Conservation (phyloP, 35 echinoderm and acorn worm species). For the Ophiothrix spiculata region DNA sequence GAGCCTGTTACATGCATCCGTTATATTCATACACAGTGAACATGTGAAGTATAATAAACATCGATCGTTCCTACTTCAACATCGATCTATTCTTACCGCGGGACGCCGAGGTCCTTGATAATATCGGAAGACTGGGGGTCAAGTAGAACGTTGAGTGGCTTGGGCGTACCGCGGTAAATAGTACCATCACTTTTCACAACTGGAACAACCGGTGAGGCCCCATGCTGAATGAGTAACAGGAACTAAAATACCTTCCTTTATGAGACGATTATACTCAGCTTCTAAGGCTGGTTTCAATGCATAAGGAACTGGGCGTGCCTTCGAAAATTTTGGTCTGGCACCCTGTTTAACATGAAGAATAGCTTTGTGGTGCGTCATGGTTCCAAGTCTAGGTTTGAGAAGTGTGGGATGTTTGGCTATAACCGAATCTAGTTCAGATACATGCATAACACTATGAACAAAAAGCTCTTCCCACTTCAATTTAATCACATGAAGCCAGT, state of each 20-base stretch:
- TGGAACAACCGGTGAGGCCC: conserved; percentile 45
- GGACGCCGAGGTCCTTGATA: too few species aligned
- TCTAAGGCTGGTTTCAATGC: conserved; percentile 36
- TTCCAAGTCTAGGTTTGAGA: background rate
- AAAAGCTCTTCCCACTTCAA: conserved; percentile 9
- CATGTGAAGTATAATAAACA: too few species aligned
- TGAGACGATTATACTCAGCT: conserved; percentile 4
- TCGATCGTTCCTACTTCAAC: too few species aligned
- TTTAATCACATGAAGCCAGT: conserved; percentile 12
- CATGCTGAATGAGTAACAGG: conserved; percentile 27
- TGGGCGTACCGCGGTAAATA: too few species aligned
- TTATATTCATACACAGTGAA: too few species aligned
- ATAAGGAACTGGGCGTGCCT: conserved; percentile 62
- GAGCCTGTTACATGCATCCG: too few species aligned
- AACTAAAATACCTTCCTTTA: conserved; percentile 28
- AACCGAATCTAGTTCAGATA: background rate
- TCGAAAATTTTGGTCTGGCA: conserved; percentile 31
- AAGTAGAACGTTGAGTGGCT: too few species aligned
- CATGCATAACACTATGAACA: background rate
- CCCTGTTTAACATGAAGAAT: conserved; percentile 23
- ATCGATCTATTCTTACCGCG: too few species aligned
- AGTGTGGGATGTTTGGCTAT: background rate
- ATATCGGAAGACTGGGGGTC: too few species aligned
- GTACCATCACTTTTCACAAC: too few species aligned
- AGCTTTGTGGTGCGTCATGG: conserved; percentile 8